These are phyloP conservation scores for Menura novaehollandiae DNA, from an alignment of 2,113 vertebrate genomes.

Conservation along the genomic window DNA sequence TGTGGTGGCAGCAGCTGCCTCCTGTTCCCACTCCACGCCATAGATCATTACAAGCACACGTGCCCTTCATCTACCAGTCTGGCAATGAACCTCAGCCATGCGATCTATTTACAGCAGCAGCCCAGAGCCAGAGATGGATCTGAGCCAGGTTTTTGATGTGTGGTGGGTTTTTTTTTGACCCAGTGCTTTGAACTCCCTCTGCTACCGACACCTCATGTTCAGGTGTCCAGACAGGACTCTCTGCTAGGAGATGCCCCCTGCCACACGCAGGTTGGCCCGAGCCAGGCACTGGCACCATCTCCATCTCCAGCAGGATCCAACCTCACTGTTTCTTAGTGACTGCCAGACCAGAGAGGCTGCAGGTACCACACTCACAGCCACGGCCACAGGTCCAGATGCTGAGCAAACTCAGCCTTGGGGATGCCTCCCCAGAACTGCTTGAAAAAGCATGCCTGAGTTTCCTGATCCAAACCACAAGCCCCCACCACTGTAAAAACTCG, in stretches of 20 bases:
- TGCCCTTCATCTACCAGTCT: not conserved
- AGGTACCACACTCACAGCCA: accelerated
- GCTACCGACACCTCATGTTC: not conserved
- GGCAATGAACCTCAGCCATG: not conserved
- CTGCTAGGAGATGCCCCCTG: not conserved
- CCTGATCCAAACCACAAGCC: not conserved
- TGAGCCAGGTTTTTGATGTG: not conserved
- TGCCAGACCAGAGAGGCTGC: not conserved
- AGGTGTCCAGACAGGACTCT: not conserved
- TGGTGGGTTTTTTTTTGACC: not conserved
- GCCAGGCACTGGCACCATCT: not conserved
- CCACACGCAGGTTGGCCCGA: accelerated
- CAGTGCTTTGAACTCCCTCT: not conserved
- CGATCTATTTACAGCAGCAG: not conserved
- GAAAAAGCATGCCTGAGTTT: not conserved
- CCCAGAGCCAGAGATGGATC: not conserved
- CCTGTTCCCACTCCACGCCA: not conserved
- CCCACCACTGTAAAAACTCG: not conserved
- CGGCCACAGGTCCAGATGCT: not conserved
- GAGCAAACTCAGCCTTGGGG: not conserved
- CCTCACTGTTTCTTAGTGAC: not conserved
- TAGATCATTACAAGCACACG: not conserved
- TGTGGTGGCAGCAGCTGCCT: not conserved
- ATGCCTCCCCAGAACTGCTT: not conserved
- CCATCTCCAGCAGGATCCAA: not conserved